Base-by-base conservation (phyloP, 2,888 invertebrate genomes). In the Calephelis perditalis region DNA sequence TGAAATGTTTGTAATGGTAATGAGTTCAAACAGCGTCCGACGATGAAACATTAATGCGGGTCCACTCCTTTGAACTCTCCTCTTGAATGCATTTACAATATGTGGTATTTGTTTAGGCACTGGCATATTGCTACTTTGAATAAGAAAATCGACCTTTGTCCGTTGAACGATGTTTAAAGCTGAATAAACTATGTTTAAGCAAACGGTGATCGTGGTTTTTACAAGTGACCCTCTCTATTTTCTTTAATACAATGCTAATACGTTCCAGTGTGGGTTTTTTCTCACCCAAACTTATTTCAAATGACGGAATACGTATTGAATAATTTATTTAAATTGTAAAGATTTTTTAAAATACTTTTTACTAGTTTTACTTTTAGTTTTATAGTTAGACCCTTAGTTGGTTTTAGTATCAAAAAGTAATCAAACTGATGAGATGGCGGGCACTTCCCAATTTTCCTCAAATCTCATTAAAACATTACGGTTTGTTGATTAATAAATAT, bases 41-140 rank as follows among this genome's bases (percentile, higher is more conserved):
- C 73, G 75, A 75, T 76, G 70, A 74, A 76, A 77, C 67, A 75
- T 69, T 72, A 73, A 73, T 73, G 64, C 70, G 62, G 58, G 63
- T 63, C 61, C 64, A 45, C 62, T 59, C 56, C 56, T 45, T 36
- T 40, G 8, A 46, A 56, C 64, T 62, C 70, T 71, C 71, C 26
- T 26, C 74, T 72, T 62, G 75, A 73, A 73, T 76, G 79, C 82
- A 74, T 77, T 76, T 74, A 73, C 77, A 78, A 75, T 76, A 78
- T 75, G 76, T 71, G 72, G 54, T 85, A 83, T 86, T 86, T 80
- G 80, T 81, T 84, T 82, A 86, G 86, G 86, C 79, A 74, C 81
- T 75, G 69, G 56, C 74, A 75, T 84, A 84, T 84, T 82, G 86
- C 85, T 79, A 81, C 84, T 86, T 84, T 82, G 79, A 84, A 86